Conservation (phyloP, 2,888 invertebrate species). For the Lepidonotus clava region DNA sequence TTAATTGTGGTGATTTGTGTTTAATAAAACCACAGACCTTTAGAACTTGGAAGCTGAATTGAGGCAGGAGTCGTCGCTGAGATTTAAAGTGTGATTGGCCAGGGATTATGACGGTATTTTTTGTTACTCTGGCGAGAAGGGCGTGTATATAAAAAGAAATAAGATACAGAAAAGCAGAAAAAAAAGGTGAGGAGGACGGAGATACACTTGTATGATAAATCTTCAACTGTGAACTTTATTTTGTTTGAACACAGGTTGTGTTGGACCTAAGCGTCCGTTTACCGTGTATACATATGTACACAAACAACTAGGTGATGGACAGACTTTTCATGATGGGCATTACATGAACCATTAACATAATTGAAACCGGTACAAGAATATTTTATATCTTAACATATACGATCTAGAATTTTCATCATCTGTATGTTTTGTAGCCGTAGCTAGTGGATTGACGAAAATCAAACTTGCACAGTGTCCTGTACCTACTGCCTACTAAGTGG, state of each 20-base stretch:
- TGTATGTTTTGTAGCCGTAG: conserved; percentile 28
- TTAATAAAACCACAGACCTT: too few species aligned
- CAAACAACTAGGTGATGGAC: background rate
- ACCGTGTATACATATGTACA: background rate
- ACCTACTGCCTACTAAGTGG: background rate
- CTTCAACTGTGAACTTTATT: background rate
- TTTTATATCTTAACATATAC: conserved; percentile 20
- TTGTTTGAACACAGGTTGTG: conserved; percentile 27
- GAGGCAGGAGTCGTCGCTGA: too few species aligned
- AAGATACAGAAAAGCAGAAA: too few species aligned
- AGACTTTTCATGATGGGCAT: conserved; percentile 28
- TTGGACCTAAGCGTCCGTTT: background rate
- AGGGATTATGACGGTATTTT: too few species aligned
- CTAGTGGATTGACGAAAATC: conserved; percentile 42
- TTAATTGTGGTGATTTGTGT: too few species aligned
- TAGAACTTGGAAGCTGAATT: too few species aligned
- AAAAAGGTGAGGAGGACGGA: conserved; percentile 11
- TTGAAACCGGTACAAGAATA: conserved; percentile 11
- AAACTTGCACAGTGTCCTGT: conserved; percentile 24
- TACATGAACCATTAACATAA: background rate
- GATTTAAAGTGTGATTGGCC: too few species aligned
- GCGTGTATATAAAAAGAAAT: too few species aligned
- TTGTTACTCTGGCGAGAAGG: too few species aligned
- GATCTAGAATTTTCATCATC: conserved; percentile 28
- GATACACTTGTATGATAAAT: conserved; percentile 23